These are phyloP conservation scores for Brachionus sp. DNA, from an alignment of 1,140 invertebrate species.

Conservation along the genomic window DNA sequence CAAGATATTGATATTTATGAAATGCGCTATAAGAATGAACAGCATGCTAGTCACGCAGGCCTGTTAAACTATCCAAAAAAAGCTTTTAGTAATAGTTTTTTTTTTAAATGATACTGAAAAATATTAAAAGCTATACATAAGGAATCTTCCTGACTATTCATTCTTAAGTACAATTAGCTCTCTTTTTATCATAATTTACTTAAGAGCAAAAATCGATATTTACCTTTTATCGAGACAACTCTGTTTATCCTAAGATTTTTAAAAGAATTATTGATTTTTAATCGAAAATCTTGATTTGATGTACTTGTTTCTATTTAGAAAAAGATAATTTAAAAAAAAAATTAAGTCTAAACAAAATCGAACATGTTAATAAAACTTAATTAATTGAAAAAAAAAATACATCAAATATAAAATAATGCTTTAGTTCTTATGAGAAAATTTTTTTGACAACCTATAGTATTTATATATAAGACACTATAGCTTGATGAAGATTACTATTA, in stretches of 20 bases:
- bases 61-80: not conserved
- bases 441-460: not conserved
- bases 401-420: not conserved
- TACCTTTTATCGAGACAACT: not conserved
- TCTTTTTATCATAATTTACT: not conserved
- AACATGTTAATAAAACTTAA: no score
- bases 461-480: not conserved
- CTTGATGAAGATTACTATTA: slow-evolving; percentile 23
- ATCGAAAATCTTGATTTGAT: no score
- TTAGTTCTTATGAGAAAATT: not conserved
- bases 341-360: no score
- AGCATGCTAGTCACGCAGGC: not conserved
- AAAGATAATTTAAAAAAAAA: no score
- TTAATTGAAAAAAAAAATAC: not conserved
- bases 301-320: no score
- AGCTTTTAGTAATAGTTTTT: not conserved
- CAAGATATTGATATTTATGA: not conserved
- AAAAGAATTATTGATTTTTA: not conserved
- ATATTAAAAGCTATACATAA: not conserved
- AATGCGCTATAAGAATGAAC: not conserved
- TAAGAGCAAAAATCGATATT: not conserved
- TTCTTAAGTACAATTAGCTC: not conserved
- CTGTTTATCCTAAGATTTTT: not conserved
- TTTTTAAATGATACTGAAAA: not conserved
- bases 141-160: not conserved